Base-by-base conservation (phyloP, 2,888 invertebrate species). In the Agonopterix alstromeriana region DNA sequence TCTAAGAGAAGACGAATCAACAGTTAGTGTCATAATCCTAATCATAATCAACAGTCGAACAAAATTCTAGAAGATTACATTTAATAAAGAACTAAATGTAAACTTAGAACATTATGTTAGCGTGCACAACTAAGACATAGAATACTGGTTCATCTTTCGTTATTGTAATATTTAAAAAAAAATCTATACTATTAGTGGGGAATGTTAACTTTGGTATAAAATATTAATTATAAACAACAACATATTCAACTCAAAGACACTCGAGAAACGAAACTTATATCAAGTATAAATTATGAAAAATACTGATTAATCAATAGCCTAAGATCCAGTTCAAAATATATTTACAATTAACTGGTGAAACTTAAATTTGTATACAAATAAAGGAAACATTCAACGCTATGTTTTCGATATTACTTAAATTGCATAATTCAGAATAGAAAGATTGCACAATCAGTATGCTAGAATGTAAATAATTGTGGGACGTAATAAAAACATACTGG, bases 151-250 rank as follows among this genome's bases (percentile, higher is more conserved):
- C 67, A 67, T 61, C 64, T 48, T 59, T 58, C 48, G 45, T 51
- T 47, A 43, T 43, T 61, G 60, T 55, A 61, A 61, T 61, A 62
- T 61, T 38, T 53, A 54, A 58, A 35, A 73, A 73, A 73, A 81
- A 73, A 70, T 63, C 79, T 86, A 86, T 64, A 67, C 85, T 87
- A 87, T 84, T 85, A 87, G 86, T 91, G 90, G 91, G 92, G 92
- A 92, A 92, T 92, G 92, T 92, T 92, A 91, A 92, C 92, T 92
- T 92, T 92, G 92, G 92, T 91, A 92, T 92, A 88, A 87, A 87
- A 87, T 86, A 86, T 85, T 86, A 87, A 83, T 85, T 80, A 82
- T 81, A 82, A 80, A 80, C 82, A 87, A 88, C 87, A 86, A 87
- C 82, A 74, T 82, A 75, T 70, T 80, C 75, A 82, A 82, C 72